A percentile compares a stretch with the other conserved stretches of the same genome.
phyloP scores from a whole-genome alignment of 2,888 invertebrate species.

The Ryuthela nishihirai region DNA sequence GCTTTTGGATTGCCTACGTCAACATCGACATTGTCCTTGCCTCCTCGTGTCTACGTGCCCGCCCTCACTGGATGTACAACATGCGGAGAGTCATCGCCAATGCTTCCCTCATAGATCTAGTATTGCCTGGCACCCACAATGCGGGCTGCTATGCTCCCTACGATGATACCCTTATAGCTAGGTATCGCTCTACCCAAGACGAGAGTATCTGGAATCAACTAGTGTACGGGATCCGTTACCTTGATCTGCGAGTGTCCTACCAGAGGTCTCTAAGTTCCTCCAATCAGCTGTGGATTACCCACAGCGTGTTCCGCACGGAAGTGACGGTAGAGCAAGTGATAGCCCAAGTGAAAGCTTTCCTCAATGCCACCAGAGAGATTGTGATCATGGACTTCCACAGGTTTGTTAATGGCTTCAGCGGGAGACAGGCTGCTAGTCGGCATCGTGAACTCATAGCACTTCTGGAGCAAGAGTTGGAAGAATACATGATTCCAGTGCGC shows the following conservation, averaged over 20 bases:
- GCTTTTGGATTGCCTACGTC: constrained; percentile 22
- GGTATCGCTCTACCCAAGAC: constrained; percentile 61
- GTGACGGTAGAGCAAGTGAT: constrained; percentile 43
- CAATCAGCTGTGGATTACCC: constrained; percentile 44
- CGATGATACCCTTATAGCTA: constrained; percentile 39
- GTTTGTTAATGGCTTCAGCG: constrained; percentile 58
- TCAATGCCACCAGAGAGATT: constrained; percentile 52
- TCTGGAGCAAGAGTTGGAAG: constrained; percentile 58
- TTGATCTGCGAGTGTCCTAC: constrained; percentile 42
- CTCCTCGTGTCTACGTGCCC: constrained; percentile 25
- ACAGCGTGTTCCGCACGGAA: constrained; percentile 41
- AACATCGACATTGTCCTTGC: constrained; percentile 12
- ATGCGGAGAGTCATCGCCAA: constrained; percentile 10
- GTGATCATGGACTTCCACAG: constrained; percentile 76
- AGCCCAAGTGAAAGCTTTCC: constrained; percentile 64
- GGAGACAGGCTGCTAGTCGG: constrained; percentile 46
- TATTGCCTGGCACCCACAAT: constrained; percentile 42
- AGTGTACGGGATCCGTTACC: constrained; percentile 68
- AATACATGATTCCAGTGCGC: constrained; percentile 57
- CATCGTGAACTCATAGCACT: constrained; percentile 59
- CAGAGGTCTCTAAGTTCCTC: background rate
- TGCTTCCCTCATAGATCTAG: constrained; percentile 24
- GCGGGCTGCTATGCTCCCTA: constrained; percentile 46
- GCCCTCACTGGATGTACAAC: constrained; percentile 41
- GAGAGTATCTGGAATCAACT: constrained; percentile 76